Conservation (phyloP, 2,113 vertebrate genomes). For the Silurus meridionalis region DNA sequence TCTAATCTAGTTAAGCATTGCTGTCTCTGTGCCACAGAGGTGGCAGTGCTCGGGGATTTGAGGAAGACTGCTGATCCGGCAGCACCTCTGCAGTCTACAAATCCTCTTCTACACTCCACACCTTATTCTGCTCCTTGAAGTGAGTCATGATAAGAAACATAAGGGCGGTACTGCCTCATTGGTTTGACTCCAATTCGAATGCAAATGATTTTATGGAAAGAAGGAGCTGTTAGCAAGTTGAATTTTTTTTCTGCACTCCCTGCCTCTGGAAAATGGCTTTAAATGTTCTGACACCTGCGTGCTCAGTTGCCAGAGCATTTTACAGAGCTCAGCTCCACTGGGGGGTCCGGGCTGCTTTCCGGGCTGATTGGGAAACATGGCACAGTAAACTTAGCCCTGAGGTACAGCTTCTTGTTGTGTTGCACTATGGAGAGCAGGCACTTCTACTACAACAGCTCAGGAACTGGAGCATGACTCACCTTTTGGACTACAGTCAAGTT, state of each 20-base stretch:
- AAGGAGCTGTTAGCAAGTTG: neutral
- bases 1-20: constrained; percentile 23
- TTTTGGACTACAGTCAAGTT: constrained; percentile 32
- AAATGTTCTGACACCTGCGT: constrained; percentile 50
- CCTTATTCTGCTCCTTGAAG: constrained; percentile 26
- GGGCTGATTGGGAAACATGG: constrained; percentile 33
- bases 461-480: constrained; percentile 40
- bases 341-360: constrained; percentile 32
- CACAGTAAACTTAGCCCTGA: constrained; percentile 32
- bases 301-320: neutral
- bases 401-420: neutral
- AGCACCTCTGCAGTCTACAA: constrained; percentile 21
- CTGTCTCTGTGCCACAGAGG: constrained; percentile 27
- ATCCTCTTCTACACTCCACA: constrained; percentile 27
- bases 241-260: neutral
- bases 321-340: constrained; percentile 38
- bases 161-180: neutral
- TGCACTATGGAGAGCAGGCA: constrained; percentile 15
- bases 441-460: constrained; percentile 21
- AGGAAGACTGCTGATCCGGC: constrained; percentile 27
- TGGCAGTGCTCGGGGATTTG: constrained; percentile 12
- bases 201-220: constrained; percentile 37
- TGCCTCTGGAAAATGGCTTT: constrained; percentile 27
- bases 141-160: constrained; percentile 36
- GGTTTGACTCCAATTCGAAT: constrained; percentile 11